phyloP scores from a whole-genome alignment of 2,113 vertebrate genomes.

The human region GRCh38 chr3:12383501-12384000 shows the following conservation, averaged over 20 bases:
- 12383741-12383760: not conserved
- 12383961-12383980: not conserved
- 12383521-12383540: not conserved
- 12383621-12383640: not conserved
- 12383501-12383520: not conserved
- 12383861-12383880: not conserved
- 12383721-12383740: not conserved
- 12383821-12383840: not conserved
- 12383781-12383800: not conserved
- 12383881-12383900: not conserved
- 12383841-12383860: not conserved
- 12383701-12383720: not conserved
- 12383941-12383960: not conserved
- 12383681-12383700: not conserved
- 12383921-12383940: not conserved
- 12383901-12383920: not conserved
- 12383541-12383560: slow-evolving; percentile 16
- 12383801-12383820: not conserved
- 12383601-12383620: not conserved
- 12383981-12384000: not conserved
- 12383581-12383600: slow-evolving; percentile 13
- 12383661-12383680: not conserved
- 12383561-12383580: slow-evolving; percentile 1
- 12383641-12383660: not conserved
- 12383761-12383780: not conserved